Evolutionary conservation across 2,113 vertebrate genomes (phyloP), one percentile per base, ranked within the genome.

Genomic region (Meriones unguiculatus): DNA sequence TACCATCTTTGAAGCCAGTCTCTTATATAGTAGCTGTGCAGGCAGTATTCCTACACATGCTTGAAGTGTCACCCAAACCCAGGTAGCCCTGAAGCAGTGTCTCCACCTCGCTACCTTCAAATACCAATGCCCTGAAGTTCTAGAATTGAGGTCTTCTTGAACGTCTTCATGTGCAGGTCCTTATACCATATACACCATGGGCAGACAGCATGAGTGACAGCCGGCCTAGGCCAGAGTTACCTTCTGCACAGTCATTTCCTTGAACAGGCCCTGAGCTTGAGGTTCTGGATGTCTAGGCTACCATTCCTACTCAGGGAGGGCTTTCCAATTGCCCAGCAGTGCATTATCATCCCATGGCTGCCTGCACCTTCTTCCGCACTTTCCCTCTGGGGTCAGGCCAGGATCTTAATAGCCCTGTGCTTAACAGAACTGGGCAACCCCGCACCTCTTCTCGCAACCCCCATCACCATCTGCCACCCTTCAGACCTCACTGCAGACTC

Each of bases 231-330:
- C 20, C 30, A 80, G 75, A 80, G 80, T 57, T 14, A 87, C 7
- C 52, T 72, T 95, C 87, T 65, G 84, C 65, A 59, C 13, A 82
- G 62, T 67, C 12, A 7, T 87, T 91, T 75, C 76, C 70, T 95
- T 65, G 76, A 25, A 1, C 25, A n/a, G 84, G 46, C 81, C 70
- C 67, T 89, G 30, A 81, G 32, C 15, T 12, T 35, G n/a, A 88
- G 30, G 15, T 73, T 85, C 18, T 35, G n/a, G 30, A 59, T 67
- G 14, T 30, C 25, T 28, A 54, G 30, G 57, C 59, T 87, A 17
- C 52, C 12, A 12, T 59, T 73, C 64, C 69, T 35, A 89, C 38
- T 15, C 28, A 95, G 54, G 15, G 46, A 38, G 78, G 25, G 78
- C 82, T 87, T 52, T 24, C 62, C 54, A n/a, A 14, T 17, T 52